A percentile compares a stretch with the other conserved stretches of the same genome.
phyloP scores from a whole-genome alignment of 2,797 vertebrate genomes.

The Mareca penelope region DNA sequence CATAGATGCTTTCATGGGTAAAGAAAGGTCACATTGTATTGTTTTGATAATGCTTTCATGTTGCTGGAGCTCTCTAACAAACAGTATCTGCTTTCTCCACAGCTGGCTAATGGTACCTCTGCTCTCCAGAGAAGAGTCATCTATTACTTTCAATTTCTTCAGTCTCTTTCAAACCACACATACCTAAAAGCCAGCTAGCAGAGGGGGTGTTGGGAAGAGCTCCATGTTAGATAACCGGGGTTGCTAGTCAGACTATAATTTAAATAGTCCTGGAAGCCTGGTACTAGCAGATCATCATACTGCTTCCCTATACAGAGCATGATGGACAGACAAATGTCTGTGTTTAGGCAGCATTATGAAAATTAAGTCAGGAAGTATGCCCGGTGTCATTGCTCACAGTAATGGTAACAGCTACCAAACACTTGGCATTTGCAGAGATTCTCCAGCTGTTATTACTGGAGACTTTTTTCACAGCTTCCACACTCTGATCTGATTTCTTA shows the following conservation, averaged over 20 bases:
- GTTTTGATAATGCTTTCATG: neutral
- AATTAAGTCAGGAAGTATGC: neutral
- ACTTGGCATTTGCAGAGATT: neutral
- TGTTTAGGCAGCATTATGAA: neutral
- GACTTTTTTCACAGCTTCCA: neutral
- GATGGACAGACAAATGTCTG: neutral
- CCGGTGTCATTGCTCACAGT: neutral
- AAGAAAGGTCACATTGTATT: neutral
- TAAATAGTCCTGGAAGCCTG: neutral
- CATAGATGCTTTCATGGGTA: fast-evolving
- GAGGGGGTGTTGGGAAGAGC: neutral
- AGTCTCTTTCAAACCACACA: neutral
- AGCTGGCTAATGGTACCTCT: neutral
- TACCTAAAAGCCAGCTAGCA: neutral
- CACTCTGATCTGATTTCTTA: neutral
- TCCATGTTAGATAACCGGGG: fast-evolving
- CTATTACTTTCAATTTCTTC: neutral
- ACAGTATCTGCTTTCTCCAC: neutral
- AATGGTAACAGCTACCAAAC: neutral
- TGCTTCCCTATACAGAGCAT: neutral
- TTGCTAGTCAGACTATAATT: neutral
- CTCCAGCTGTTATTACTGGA: neutral
- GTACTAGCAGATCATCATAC: neutral
- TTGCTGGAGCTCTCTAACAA: neutral
- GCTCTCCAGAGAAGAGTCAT: neutral